Percentiles rank a stretch among this genome's conserved stretches.
These are phyloP conservation scores for Schizotus pectinicornis DNA, from an alignment of 2,888 invertebrate species.

Conservation along the genomic window DNA sequence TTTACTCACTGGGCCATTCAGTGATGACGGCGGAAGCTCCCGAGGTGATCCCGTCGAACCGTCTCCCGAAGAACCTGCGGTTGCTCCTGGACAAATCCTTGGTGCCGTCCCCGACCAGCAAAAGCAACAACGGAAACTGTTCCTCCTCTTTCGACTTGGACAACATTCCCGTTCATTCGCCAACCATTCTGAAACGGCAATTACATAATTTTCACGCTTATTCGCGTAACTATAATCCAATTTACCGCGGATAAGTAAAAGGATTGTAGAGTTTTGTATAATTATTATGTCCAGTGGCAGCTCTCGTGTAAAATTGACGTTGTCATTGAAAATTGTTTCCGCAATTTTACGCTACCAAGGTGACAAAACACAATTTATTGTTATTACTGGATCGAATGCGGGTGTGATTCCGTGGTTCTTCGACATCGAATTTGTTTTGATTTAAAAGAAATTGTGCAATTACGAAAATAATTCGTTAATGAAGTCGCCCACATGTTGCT, in stretches of 20 bases:
- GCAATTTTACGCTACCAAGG: too few species aligned
- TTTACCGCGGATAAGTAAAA: background rate
- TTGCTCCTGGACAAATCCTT: conserved; percentile 15
- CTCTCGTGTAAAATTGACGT: too few species aligned
- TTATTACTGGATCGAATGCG: too few species aligned
- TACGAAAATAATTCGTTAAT: too few species aligned
- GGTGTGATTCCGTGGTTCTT: too few species aligned
- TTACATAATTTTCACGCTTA: background rate
- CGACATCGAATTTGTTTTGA: too few species aligned
- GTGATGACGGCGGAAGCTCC: conserved; percentile 56
- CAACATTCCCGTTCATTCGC: conserved; percentile 5
- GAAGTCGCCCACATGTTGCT: too few species aligned
- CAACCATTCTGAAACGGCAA: conserved; percentile 29
- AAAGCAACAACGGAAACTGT: conserved; percentile 52
- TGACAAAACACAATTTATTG: too few species aligned
- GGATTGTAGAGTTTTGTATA: background rate
- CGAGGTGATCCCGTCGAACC: conserved; percentile 51
- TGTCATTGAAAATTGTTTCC: too few species aligned
- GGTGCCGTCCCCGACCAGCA: conserved; percentile 45
- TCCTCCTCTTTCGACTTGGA: conserved; percentile 44
- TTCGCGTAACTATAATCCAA: background rate
- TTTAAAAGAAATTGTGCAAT: too few species aligned
- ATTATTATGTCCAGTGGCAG: too few species aligned
- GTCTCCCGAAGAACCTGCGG: conserved; percentile 46
- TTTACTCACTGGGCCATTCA: conserved; percentile 55